Evolutionary conservation across 2,888 invertebrate genomes (phyloP), one percentile per base, ranked within the genome.

Genomic region (Drosophila mayaguana): DNA sequence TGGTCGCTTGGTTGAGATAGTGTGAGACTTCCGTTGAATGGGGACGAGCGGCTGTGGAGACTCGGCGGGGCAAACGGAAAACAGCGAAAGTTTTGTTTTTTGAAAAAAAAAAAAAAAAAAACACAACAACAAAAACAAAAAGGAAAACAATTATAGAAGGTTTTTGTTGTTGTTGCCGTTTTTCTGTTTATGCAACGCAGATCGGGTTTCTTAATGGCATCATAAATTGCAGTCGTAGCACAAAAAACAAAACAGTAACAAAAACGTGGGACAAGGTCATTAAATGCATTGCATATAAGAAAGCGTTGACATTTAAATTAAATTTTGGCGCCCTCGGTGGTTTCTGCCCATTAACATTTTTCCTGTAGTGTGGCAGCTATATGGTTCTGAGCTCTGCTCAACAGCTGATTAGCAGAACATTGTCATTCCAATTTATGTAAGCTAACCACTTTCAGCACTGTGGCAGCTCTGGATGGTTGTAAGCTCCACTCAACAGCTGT

Each of bases 1-100:
- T 48, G 48, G 48, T 48, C 83, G 81, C 76, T 75, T 75, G 67
- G 80, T 84, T 76, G 83, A 67, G 75, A 80, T 78, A 80, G 86
- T 72, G 67, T 66, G 82, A 75, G 81, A 86, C 82, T 82, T 85
- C 82, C 82, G 82, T 83, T 64, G 77, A 42, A 40, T 42, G 7
- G 42, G 40, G 55, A n/a, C 36, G 36, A 28, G 38, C 38, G 42
- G 32, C 42, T 9, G 6, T 4, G 7, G 32, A 12, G 48, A 42
- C 12, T 20, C 25, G 38, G 42, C n/a, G 59, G 16, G 59, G 59
- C 18, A 70, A 81, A 57, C 61, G 60, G 59, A 63, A 74, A 68
- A 60, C 64, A 78, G 86, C 75, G 82, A 85, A 82, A 85, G 86
- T 80, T 75, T 75, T 53, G 20, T 51, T 54, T 68, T 40, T 14